phyloP scores from a whole-genome alignment of 2,888 invertebrate genomes.

The Anoplius nigerrimus region DNA sequence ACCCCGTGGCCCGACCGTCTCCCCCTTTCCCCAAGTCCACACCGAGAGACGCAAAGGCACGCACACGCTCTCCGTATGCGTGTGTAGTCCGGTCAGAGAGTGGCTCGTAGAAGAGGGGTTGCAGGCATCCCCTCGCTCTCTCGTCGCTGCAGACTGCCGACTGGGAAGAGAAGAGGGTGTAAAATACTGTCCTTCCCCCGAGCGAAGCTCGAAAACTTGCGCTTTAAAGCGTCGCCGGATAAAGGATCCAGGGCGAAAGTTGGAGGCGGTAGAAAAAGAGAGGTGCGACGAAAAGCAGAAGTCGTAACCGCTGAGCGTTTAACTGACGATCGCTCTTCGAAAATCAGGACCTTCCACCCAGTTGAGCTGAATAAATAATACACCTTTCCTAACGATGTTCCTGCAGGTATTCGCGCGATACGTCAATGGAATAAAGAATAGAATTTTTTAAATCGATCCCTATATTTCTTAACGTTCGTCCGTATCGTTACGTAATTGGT shows the following conservation, averaged over 20 bases:
- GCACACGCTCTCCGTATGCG: constrained; percentile 14
- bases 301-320: too few species aligned
- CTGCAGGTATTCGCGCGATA: too few species aligned
- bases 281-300: neutral
- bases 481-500: too few species aligned
- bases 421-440: too few species aligned
- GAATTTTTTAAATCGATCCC: too few species aligned
- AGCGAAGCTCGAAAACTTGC: constrained; percentile 7
- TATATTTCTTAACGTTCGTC: too few species aligned
- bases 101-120: too few species aligned
- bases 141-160: constrained; percentile 37
- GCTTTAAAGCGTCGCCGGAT: constrained; percentile 34
- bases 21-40: too few species aligned
- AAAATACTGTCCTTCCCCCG: constrained; percentile 30
- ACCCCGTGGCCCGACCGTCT: constrained; percentile 24
- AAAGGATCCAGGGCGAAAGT: neutral
- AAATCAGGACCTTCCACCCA: too few species aligned
- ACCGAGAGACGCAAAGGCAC: constrained; percentile 31
- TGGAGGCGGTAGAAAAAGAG: neutral
- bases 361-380: too few species aligned
- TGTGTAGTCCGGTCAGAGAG: too few species aligned
- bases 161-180: constrained; percentile 38
- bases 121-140: constrained; percentile 23
- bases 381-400: too few species aligned
- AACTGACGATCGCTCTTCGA: constrained; percentile 32